phyloP scores from a whole-genome alignment of 1,140 invertebrate genomes.

The Cotesia chilonis region DNA sequence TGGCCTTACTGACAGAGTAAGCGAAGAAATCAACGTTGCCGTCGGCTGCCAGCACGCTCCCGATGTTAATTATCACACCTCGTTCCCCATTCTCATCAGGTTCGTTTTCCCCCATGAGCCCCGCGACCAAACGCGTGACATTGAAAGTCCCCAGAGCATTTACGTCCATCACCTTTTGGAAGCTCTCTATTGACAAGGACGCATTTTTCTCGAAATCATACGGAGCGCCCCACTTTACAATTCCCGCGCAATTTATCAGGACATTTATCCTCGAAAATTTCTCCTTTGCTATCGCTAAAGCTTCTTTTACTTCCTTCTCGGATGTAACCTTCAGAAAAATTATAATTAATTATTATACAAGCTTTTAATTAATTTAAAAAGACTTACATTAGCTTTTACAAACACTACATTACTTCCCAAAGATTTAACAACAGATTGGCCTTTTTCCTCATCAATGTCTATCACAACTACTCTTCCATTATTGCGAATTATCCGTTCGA shows the following conservation, averaged over 20 bases:
- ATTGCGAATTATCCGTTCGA: slow-evolving; percentile 40
- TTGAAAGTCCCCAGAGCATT: slow-evolving; percentile 49
- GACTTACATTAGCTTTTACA: slow-evolving; percentile 43
- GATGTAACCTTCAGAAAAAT: slow-evolving; percentile 40
- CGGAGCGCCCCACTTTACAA: slow-evolving; percentile 15
- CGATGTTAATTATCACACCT: slow-evolving; percentile 49
- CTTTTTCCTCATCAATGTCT: slow-evolving; percentile 37
- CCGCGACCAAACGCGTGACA: slow-evolving; percentile 41
- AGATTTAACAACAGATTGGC: slow-evolving; percentile 37
- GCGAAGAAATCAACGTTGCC: slow-evolving; percentile 36
- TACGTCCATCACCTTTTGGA: slow-evolving; percentile 38
- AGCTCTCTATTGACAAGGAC: slow-evolving; percentile 40
- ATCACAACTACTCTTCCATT: slow-evolving; percentile 47
- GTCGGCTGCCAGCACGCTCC: slow-evolving; percentile 42
- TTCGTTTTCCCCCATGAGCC: slow-evolving; percentile 43
- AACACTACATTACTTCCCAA: slow-evolving; percentile 47
- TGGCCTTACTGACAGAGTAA: slow-evolving; percentile 44
- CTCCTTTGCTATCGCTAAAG: slow-evolving; percentile 40
- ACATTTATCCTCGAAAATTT: slow-evolving; percentile 48
- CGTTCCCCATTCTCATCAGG: slow-evolving; percentile 45
- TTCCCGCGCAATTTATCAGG: slow-evolving; percentile 44
- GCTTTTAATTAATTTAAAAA: not conserved
- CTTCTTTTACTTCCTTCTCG: slow-evolving; percentile 42
- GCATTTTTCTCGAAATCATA: slow-evolving; percentile 44
- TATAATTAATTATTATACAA: too few relatives aligned